Conservation (phyloP, 1,140 invertebrate species). For the Tachypleus tridentatus region DNA sequence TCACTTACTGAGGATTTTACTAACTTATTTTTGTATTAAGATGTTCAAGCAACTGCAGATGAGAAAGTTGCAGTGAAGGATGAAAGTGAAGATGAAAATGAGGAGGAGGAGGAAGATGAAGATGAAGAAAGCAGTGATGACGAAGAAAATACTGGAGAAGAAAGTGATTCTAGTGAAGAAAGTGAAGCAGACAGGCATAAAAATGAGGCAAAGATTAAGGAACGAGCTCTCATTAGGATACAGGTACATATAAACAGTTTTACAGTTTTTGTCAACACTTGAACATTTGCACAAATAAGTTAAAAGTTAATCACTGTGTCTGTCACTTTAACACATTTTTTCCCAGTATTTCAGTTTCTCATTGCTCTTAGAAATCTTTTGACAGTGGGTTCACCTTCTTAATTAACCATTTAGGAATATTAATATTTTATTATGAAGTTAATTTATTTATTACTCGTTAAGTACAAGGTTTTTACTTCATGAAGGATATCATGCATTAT, state of each 20-base stretch:
- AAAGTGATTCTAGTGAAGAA: slow-evolving; percentile 12
- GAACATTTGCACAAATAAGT: slow-evolving; percentile 6
- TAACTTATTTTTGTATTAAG: not conserved
- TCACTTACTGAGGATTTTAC: too few relatives aligned
- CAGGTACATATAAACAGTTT: slow-evolving; percentile 31
- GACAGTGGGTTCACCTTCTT: too few relatives aligned
- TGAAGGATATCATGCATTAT: too few relatives aligned
- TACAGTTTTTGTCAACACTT: slow-evolving; percentile 1
- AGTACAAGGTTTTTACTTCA: too few relatives aligned
- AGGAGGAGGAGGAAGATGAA: slow-evolving; percentile 15
- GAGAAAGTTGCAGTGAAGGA: slow-evolving; percentile 15
- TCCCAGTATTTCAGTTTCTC: too few relatives aligned
- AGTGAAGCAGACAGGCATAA: slow-evolving; percentile 14
- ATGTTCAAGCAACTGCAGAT: slow-evolving; percentile 13
- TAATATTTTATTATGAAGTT: too few relatives aligned
- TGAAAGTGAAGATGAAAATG: slow-evolving; percentile 12
- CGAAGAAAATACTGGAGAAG: slow-evolving; percentile 21
- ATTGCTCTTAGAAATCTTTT: too few relatives aligned
- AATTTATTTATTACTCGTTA: too few relatives aligned
- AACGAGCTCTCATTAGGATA: slow-evolving; percentile 52
- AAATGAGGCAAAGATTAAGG: slow-evolving; percentile 45
- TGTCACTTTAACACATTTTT: too few relatives aligned
- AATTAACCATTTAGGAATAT: too few relatives aligned
- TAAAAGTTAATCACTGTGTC: too few relatives aligned
- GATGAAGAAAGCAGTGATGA: slow-evolving; percentile 14